Base-by-base conservation (phyloP, 2,113 vertebrate species). In the Pycnonotus jocosus region DNA sequence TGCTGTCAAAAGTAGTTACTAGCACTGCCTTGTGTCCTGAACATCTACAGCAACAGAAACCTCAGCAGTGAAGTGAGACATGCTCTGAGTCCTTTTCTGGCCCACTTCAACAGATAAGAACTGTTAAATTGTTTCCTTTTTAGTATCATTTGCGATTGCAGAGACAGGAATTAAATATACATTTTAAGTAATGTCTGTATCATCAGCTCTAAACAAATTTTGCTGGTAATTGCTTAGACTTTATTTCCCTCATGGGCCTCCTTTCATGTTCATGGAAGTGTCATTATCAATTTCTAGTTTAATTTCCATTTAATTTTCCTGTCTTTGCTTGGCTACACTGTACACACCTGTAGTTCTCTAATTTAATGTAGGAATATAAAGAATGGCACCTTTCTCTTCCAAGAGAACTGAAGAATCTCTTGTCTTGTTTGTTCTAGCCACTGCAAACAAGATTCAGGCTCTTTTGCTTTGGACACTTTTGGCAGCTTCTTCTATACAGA, bases 251-350 rank as follows among this genome's bases (percentile, higher is more conserved):
- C 28, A 15, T 80, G 93, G 76, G 51, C 44, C 56, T 94, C 37
- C 71, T 92, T 90, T 90, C 81, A 64, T 60, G 51, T 88, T 74
- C 64, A 53, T 80, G 60, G 79, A 94, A 93, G 57, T 85, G 48
- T 83, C 60, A 56, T 80, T 70, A 83, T 66, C 60, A 86, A 78
- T 81, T 90, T 86, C 68, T 86, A 25, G 50, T 83, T 93, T 93
- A 96, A 91, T 95, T 90, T 95, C 51, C 38, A 73, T 92, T 83
- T 92, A 70, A 86, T 97, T 86, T 96, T 93, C 56, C 72, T 78
- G 38, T 78, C 44, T 80, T 88, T 93, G 66, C 50, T 68, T 95
- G 64, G 33, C 50, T 66, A 50, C 37, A 12, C 37, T 57, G 17
- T n/a, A 62, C 24, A 81, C 27, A 90, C 85, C 65, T 93, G 31